Conservation (phyloP, 2,113 vertebrate species). For the Eclectus roratus region DNA sequence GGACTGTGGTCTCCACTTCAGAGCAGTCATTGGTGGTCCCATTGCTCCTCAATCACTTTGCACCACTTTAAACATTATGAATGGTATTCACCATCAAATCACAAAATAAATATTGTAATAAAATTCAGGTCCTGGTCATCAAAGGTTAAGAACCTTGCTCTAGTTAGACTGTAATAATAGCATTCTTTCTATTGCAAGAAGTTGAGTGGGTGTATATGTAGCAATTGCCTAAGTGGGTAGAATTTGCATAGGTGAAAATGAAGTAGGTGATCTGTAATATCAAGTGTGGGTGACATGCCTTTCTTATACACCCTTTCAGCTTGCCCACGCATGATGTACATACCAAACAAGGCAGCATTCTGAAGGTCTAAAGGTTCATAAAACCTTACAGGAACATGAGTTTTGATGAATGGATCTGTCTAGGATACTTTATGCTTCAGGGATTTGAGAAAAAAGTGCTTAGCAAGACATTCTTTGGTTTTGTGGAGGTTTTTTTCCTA, state of each 20-base stretch:
- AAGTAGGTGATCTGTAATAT: not conserved
- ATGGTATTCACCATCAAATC: not conserved
- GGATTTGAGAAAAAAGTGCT: not conserved
- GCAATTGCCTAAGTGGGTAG: constrained; percentile 25
- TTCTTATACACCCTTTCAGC: constrained; percentile 12
- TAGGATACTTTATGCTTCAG: not conserved
- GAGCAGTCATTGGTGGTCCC: not conserved
- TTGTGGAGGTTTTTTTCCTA: not conserved
- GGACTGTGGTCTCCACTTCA: not conserved
- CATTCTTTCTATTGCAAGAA: constrained; percentile 7
- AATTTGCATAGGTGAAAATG: constrained; percentile 15
- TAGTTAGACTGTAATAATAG: constrained; percentile 35
- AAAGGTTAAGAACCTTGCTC: not conserved
- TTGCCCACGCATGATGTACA: not conserved
- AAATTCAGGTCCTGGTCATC: not conserved
- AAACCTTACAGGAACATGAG: not conserved
- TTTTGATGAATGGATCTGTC: not conserved
- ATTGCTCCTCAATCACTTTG: not conserved
- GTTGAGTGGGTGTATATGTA: constrained; percentile 45
- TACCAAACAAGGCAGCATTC: not conserved
- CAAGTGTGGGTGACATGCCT: not conserved
- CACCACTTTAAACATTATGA: not conserved
- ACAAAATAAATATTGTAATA: not conserved
- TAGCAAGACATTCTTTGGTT: not conserved
- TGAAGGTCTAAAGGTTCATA: not conserved